Conservation (phyloP, 2,888 invertebrate species). For the Macaria liturata region DNA sequence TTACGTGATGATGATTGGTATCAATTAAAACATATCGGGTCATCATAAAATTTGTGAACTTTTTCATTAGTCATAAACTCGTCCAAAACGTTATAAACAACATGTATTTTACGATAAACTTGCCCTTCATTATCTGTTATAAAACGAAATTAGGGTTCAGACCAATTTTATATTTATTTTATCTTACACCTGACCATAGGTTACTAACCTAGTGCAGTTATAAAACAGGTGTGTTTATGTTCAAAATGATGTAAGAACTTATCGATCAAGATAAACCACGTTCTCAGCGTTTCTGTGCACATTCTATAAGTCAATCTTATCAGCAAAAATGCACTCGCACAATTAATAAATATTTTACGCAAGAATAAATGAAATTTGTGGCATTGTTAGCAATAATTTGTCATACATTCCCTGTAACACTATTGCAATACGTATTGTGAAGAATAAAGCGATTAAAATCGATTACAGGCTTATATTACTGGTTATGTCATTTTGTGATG, state of each 20-base stretch:
- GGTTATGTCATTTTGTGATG: constrained; percentile 40
- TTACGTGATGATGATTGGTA: too few relatives aligned
- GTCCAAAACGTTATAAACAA: too few relatives aligned
- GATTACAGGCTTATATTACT: constrained; percentile 29
- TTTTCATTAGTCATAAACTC: too few relatives aligned
- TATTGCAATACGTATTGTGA: constrained; percentile 27
- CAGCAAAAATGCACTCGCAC: constrained; percentile 23
- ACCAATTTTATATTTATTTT: too few relatives aligned
- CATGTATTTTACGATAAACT: constrained; percentile 1
- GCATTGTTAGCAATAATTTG: constrained; percentile 31
- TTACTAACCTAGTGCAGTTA: constrained; percentile 30
- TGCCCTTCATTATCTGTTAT: background rate
- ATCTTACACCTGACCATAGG: constrained; percentile 6
- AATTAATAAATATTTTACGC: constrained; percentile 30
- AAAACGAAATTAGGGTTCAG: too few relatives aligned
- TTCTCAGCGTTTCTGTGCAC: constrained; percentile 14
- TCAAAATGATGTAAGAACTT: constrained; percentile 30
- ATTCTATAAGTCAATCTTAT: constrained; percentile 21
- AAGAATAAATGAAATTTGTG: constrained; percentile 19
- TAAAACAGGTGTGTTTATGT: constrained; percentile 28
- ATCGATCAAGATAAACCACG: constrained; percentile 32
- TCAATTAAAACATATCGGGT: too few relatives aligned
- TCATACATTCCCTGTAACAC: constrained; percentile 34
- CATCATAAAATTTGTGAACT: too few relatives aligned
- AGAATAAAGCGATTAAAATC: constrained; percentile 33